phyloP scores from a whole-genome alignment of 2,113 vertebrate species.

The Etheostoma cragini region DNA sequence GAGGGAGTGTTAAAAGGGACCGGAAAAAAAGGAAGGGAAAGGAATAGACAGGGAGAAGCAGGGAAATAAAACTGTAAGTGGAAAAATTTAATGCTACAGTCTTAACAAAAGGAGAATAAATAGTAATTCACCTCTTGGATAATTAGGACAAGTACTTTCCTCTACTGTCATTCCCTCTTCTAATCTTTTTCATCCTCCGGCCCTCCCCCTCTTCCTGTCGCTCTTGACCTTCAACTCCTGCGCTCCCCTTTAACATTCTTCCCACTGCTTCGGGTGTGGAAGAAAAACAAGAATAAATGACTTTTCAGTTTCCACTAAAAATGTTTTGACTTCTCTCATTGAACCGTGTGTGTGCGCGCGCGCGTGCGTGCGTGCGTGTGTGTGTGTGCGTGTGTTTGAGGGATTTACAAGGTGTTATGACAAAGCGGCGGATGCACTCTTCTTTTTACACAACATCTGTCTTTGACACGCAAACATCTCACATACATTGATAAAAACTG shows the following conservation, averaged over 20 bases:
- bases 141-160: conserved; percentile 44
- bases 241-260: conserved; percentile 31
- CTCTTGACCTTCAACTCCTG: conserved; percentile 57
- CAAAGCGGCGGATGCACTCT: conserved; percentile 44
- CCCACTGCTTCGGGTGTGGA: conserved; percentile 11
- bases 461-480: conserved; percentile 26
- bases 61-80: not conserved
- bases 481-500: conserved; percentile 5
- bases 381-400: conserved; percentile 7
- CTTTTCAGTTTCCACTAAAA: conserved; percentile 34
- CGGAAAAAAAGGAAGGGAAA: not conserved
- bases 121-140: conserved; percentile 21
- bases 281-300: conserved; percentile 7
- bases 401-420: conserved; percentile 45
- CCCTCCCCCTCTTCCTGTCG: conserved; percentile 8
- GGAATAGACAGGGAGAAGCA: not conserved
- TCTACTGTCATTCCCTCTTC: conserved; percentile 24
- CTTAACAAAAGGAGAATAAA: conserved; percentile 25
- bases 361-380: not conserved
- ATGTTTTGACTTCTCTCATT: conserved; percentile 24
- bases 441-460: conserved; percentile 44
- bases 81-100: not conserved
- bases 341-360: conserved; percentile 17
- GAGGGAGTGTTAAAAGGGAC: not conserved
- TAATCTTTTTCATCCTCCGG: conserved; percentile 14